Evolutionary conservation across 2,113 vertebrate genomes (phyloP).

Genomic region (Ancistrus triradiatus): DNA sequence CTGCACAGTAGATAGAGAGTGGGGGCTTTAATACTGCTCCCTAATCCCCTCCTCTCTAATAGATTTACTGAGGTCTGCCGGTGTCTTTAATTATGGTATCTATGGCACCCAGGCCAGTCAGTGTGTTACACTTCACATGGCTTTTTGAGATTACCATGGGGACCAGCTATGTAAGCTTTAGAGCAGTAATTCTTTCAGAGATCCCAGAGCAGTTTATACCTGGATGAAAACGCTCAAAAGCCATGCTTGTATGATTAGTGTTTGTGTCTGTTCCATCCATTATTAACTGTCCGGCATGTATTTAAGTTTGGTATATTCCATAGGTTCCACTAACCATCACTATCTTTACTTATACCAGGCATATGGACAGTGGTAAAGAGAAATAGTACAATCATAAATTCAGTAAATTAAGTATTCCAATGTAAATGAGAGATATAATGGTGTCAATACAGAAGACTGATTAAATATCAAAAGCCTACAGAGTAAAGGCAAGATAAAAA

Average conservation of each 20-base stretch:
- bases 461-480: constrained; percentile 22
- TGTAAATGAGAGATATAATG: constrained; percentile 70
- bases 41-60: constrained; percentile 65
- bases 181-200: constrained; percentile 54
- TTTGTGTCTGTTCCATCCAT: constrained; percentile 53
- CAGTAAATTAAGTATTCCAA: neutral
- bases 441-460: constrained; percentile 73
- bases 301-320: constrained; percentile 70
- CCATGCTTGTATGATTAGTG: constrained; percentile 51
- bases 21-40: constrained; percentile 51
- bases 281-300: constrained; percentile 61
- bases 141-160: constrained; percentile 49
- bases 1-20: constrained; percentile 40
- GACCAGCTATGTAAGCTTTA: constrained; percentile 60
- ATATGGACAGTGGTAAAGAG: constrained; percentile 32
- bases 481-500: constrained; percentile 48
- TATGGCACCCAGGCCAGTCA: constrained; percentile 61
- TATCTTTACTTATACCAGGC: too few species aligned
- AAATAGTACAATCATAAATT: neutral
- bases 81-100: constrained; percentile 69
- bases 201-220: constrained; percentile 53
- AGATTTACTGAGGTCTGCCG: constrained; percentile 62
- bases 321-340: constrained; percentile 54
- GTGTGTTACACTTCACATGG: constrained; percentile 58
- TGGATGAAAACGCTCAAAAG: constrained; percentile 35